These are phyloP conservation scores for Vireo griseus DNA, from an alignment of 2,797 vertebrate species.

Conservation along the genomic window DNA sequence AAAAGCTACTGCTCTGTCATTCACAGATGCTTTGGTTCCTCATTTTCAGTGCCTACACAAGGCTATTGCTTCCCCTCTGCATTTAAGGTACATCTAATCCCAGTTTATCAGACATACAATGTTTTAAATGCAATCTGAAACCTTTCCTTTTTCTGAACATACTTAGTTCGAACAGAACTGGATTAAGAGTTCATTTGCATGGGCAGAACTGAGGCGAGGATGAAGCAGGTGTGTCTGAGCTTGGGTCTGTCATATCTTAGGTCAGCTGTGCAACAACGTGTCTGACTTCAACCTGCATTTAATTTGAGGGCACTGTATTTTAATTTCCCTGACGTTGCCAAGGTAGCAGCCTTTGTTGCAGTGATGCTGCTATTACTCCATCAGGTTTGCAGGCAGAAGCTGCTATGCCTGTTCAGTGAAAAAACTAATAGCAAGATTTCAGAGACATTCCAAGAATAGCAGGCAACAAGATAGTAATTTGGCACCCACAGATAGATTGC, in stretches of 20 bases:
- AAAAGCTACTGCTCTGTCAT: background rate
- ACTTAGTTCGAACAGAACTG: background rate
- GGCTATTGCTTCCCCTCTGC: background rate
- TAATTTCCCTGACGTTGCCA: background rate
- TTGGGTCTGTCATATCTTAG: background rate
- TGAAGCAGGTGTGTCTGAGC: background rate
- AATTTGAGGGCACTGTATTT: background rate
- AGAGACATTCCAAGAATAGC: slow-evolving; percentile 14
- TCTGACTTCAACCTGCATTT: background rate
- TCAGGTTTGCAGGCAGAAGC: background rate
- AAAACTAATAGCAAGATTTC: slow-evolving; percentile 1
- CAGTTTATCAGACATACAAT: background rate
- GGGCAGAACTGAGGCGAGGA: background rate
- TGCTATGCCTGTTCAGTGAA: background rate
- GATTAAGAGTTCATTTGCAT: background rate
- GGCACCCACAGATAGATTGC: background rate
- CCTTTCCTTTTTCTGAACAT: background rate
- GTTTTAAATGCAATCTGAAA: background rate
- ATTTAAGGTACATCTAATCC: background rate
- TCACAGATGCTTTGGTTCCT: background rate
- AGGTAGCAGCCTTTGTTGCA: background rate
- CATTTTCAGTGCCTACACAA: background rate
- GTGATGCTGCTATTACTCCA: background rate
- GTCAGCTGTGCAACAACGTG: background rate
- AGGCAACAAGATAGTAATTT: slow-evolving; percentile 3